These are phyloP conservation scores for Nineta flava DNA, from an alignment of 2,888 invertebrate species.

Conservation along the genomic window DNA sequence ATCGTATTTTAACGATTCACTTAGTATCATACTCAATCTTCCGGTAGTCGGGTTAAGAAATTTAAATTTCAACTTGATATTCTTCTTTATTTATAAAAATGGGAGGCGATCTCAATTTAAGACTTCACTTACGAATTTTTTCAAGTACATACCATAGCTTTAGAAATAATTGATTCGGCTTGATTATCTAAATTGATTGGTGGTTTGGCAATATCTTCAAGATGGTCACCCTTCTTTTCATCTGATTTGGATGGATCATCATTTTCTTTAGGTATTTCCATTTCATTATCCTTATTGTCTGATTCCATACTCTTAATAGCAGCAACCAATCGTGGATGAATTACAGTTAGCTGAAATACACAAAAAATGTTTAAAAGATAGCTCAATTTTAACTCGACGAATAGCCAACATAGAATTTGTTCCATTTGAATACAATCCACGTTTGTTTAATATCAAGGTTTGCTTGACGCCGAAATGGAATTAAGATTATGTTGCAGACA, in stretches of 20 bases:
- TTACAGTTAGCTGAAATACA: conserved; percentile 54
- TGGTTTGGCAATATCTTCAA: conserved; percentile 1
- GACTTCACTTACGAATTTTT: no score
- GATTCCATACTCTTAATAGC: conserved; percentile 20
- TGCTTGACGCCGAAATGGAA: no score
- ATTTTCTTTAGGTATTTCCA: background rate
- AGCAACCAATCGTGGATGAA: conserved; percentile 55
- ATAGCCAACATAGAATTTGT: background rate
- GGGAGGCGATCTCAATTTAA: no score
- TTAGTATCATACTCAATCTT: no score
- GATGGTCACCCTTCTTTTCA: background rate
- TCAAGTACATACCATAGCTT: conserved; percentile 4
- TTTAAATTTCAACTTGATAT: no score
- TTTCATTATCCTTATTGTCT: background rate
- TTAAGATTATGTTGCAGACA: background rate
- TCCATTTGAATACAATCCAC: background rate
- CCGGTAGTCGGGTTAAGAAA: no score
- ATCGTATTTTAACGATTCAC: no score
- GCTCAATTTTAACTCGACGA: background rate
- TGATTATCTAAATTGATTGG: conserved; percentile 7
- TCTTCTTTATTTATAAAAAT: no score
- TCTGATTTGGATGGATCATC: background rate
- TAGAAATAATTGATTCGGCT: conserved; percentile 7
- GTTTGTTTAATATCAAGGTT: no score
- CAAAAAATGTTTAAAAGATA: background rate